Conservation (phyloP, 2,888 invertebrate genomes). For the Lasioglossum morio region DNA sequence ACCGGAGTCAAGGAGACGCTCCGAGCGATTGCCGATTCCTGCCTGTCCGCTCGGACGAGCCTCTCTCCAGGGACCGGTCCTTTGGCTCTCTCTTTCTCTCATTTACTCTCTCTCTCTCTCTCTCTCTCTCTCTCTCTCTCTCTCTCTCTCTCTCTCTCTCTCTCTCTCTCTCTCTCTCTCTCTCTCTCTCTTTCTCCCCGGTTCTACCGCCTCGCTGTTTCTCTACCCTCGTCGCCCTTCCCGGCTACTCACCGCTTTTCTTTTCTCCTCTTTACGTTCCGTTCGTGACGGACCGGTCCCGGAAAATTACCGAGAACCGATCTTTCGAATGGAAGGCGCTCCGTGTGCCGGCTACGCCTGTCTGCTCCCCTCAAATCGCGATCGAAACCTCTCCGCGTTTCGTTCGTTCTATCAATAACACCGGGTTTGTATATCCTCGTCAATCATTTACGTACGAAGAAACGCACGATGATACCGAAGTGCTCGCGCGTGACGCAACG, state of each 20-base stretch:
- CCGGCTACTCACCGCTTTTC: constrained; percentile 36
- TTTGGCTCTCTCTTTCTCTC: constrained; percentile 12
- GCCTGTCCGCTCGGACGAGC: constrained; percentile 72
- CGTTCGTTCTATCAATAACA: background rate
- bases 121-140: constrained; percentile 15
- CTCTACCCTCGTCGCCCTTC: constrained; percentile 3
- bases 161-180: constrained; percentile 7
- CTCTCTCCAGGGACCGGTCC: constrained; percentile 70
- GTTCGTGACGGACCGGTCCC: constrained; percentile 73
- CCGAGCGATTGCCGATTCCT: constrained; percentile 78
- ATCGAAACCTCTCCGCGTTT: constrained; percentile 11
- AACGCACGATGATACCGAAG: background rate
- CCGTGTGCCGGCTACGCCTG: background rate
- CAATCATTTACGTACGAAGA: background rate
- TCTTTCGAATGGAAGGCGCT: constrained; percentile 54
- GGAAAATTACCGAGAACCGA: constrained; percentile 76
- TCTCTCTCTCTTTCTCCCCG: background rate
- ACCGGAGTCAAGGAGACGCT: constrained; percentile 82
- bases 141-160: constrained; percentile 15
- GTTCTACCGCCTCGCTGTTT: background rate
- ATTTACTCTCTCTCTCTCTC: background rate
- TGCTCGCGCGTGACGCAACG: background rate
- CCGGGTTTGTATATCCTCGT: background rate
- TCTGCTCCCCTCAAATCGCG: background rate
- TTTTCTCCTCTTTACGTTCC: constrained; percentile 59